Evolutionary conservation across 2,797 vertebrate species (phyloP), one percentile per base, ranked within the genome.

Genomic region (Anableps anableps): DNA sequence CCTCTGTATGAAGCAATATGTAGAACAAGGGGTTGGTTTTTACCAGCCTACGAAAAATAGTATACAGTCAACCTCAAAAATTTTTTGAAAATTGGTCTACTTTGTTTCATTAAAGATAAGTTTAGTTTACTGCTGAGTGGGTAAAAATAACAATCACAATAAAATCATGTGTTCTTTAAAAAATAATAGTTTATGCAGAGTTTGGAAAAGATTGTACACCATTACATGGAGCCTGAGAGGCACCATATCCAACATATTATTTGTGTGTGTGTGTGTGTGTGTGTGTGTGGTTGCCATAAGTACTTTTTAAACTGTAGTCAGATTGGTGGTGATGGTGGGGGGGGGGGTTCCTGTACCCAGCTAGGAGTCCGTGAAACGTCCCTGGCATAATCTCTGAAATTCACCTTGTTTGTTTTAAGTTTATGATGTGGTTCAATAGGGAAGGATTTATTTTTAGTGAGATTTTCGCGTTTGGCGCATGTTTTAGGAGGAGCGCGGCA

Each of bases 401-500:
- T 55, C 55, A 43, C 60, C 29, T 41, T 2, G 68, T 38, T 62
- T 68, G 29, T 74, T 48, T 51, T 41, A 3, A 77, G 50, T 74
- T 81, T 83, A 77, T 81, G 80, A 26, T 71, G 17, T 9, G 66
- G 51, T 45, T 45, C 66, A 64, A 86, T 4, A 62, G 23, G 13
- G 4, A 74, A 70, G 50, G 4, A 31, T 36, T 64, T 51, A 73
- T 43, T 66, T 7, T 60, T 16, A 19, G 38, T 50, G n/a, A 73
- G 23, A 26, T 55, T 41, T 26, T 36, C 16, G 71, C 62, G 76
- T 62, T 34, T 53, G 0, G 36, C 45, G 70, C 66, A 36, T 21
- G 82, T 74, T 58, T 66, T 58, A 21, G 64, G 41, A 21, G 45
- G 75, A 60, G 70, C 66, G 73, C 79, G 68, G 84, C 75, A 78